Evolutionary conservation across 2,797 vertebrate genomes (phyloP).

Genomic region (Falco peregrinus): DNA sequence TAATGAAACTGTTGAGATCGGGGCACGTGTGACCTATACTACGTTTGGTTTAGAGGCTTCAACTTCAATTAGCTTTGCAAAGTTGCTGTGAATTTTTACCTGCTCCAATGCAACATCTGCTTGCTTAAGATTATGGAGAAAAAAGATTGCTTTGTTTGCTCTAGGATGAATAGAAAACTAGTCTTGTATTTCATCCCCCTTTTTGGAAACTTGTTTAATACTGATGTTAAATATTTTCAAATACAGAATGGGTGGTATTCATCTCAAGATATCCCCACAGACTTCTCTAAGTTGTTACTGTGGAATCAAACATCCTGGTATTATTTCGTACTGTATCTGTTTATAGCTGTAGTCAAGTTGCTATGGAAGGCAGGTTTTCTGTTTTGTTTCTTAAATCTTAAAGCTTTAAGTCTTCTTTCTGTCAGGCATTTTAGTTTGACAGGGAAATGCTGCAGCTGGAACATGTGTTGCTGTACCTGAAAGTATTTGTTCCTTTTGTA

Average conservation of each 20-base stretch:
- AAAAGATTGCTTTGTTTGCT: background rate
- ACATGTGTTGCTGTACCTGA: fast-evolving
- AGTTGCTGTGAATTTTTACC: background rate
- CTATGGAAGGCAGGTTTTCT: background rate
- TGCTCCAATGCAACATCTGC: background rate
- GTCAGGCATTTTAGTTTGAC: background rate
- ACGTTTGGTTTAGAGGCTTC: background rate
- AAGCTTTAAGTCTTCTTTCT: background rate
- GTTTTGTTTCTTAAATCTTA: background rate
- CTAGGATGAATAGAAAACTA: background rate
- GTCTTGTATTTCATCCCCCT: background rate
- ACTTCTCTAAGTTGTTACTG: background rate
- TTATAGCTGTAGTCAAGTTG: background rate
- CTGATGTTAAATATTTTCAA: background rate
- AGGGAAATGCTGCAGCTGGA: background rate
- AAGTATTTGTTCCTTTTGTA: background rate
- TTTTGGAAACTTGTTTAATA: background rate
- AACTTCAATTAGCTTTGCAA: background rate
- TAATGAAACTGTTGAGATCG: background rate
- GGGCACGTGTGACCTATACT: background rate
- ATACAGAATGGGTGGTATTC: background rate
- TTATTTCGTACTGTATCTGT: background rate
- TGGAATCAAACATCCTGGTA: background rate
- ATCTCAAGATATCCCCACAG: background rate
- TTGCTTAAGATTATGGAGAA: background rate